Base-by-base conservation (phyloP, 1,140 invertebrate species). In the Himalopsyche phryganea region DNA sequence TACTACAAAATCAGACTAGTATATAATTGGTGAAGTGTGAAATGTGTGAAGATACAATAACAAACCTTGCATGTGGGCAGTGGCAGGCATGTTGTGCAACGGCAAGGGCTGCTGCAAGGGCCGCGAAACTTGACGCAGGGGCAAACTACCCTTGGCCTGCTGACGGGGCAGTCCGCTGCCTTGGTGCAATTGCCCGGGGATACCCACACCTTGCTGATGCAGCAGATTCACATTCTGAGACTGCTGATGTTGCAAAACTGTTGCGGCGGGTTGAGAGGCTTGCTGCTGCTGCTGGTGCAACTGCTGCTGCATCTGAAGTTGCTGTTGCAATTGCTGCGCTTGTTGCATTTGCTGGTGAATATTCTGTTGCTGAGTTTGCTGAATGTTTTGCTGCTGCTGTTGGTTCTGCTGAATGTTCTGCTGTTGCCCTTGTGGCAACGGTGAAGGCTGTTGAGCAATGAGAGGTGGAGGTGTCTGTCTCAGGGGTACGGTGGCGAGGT, bases 391-490 rank as follows among this genome's bases (percentile, higher is more conserved):
- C 11, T 45, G 42, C 17, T 32, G 19, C 20, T 47, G 53, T 14
- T 48, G 55, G 23, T 44, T 40, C 28, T 50, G 56, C 19, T 42
- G 11, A 14, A n/a, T n/a, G n/a, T 38, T 14, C 47, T 51, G 56
- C 44, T 51, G 56, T 15, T 56, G 53, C 1, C 38, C 11, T 13
- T 60, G 58, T 18, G 28, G 55, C 11, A 58, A 33, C 9, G n/a
- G 19, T 13, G 46, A n/a, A 23, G 19, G 55, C 3, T 58, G 60
- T 36, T 47, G 38, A 17, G 33, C 50, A 3, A 52, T 32, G 11
- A 54, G 20, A 6, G 58, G 58, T 3, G 58, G 58, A 2, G 58
- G 58, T 10, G 58, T 60, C 32, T 60, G 58, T 10, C 51, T 44
- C 14, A 40, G 53, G 4, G 60, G 50, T 11, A 61, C 17, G 3